phyloP scores from a whole-genome alignment of 1,140 invertebrate genomes.

The Planococcus citri region DNA sequence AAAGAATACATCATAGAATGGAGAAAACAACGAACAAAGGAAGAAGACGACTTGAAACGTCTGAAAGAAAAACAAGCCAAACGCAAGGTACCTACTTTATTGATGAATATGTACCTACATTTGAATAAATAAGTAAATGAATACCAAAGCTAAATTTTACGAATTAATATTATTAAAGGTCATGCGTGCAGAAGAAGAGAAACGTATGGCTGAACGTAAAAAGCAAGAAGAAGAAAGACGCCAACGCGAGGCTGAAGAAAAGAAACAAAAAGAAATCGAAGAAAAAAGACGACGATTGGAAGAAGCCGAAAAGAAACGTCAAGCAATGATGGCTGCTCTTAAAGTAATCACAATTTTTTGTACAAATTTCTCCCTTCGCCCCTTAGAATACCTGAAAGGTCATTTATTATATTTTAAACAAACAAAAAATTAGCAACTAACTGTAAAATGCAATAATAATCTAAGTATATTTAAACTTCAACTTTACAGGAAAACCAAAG shows the following conservation, averaged over 20 bases:
- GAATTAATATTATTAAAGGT: constrained; percentile 37
- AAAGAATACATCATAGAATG: constrained; percentile 94
- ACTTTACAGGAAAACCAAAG: constrained; percentile 27
- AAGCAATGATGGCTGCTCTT: constrained; percentile 81
- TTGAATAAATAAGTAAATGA: too few relatives aligned
- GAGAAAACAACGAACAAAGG: constrained; percentile 86
- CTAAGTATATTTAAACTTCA: too few relatives aligned
- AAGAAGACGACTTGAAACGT: constrained; percentile 86
- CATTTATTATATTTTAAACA: too few relatives aligned
- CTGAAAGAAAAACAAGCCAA: constrained; percentile 92
- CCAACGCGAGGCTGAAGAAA: constrained; percentile 78
- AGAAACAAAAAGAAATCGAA: constrained; percentile 85
- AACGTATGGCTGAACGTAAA: constrained; percentile 83
- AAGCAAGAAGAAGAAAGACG: constrained; percentile 86
- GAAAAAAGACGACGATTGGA: constrained; percentile 86
- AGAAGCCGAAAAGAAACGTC: constrained; percentile 87
- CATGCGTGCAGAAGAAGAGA: constrained; percentile 84
- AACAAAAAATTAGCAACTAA: too few relatives aligned
- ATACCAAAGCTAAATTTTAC: too few relatives aligned
- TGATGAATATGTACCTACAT: too few relatives aligned
- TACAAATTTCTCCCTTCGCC: too few relatives aligned
- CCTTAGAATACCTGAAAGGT: too few relatives aligned
- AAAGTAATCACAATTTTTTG: constrained; percentile 39
- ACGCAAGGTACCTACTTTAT: constrained; percentile 63
- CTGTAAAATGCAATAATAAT: too few relatives aligned